phyloP scores from a whole-genome alignment of 1,140 invertebrate species.

The Drosophila pseudoananassae region DNA sequence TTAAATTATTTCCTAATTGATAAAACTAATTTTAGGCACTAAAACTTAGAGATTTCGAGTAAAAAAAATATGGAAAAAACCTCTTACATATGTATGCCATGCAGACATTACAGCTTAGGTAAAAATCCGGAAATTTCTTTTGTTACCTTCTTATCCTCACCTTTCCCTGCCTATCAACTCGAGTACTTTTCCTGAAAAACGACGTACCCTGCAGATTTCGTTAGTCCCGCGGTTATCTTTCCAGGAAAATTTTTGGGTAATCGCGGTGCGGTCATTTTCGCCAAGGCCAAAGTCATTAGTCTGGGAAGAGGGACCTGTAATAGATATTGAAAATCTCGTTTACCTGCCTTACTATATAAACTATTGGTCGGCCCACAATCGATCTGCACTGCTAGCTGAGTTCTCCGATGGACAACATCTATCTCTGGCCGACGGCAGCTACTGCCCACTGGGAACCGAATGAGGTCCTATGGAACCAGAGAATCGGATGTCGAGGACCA shows the following conservation, averaged over 20 bases:
- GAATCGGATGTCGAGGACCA: neutral
- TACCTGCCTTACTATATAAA: constrained; percentile 67
- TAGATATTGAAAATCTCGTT: neutral
- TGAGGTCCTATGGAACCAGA: neutral
- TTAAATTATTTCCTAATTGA: no score
- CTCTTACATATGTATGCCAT: neutral
- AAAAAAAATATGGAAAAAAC: neutral
- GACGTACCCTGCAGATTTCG: neutral
- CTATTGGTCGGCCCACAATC: constrained; percentile 3
- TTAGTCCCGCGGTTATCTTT: constrained; percentile 33
- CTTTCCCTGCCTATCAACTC: constrained; percentile 4
- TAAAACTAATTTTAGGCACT: neutral
- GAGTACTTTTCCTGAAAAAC: constrained; percentile 18
- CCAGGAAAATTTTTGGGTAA: constrained; percentile 42
- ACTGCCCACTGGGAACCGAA: constrained; percentile 2
- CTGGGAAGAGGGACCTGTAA: constrained; percentile 5
- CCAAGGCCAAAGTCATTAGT: constrained; percentile 73
- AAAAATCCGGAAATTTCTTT: neutral
- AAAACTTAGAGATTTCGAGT: no score
- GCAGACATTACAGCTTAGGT: neutral
- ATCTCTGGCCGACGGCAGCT: constrained; percentile 3
- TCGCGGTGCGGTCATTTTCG: constrained; percentile 31
- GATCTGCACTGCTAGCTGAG: constrained; percentile 64
- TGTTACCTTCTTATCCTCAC: constrained; percentile 20
- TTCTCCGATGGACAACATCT: constrained; percentile 50